Evolutionary conservation across 2,888 invertebrate species (phyloP), one percentile per base, ranked within the genome.

Genomic region (Pyrgus malvae): DNA sequence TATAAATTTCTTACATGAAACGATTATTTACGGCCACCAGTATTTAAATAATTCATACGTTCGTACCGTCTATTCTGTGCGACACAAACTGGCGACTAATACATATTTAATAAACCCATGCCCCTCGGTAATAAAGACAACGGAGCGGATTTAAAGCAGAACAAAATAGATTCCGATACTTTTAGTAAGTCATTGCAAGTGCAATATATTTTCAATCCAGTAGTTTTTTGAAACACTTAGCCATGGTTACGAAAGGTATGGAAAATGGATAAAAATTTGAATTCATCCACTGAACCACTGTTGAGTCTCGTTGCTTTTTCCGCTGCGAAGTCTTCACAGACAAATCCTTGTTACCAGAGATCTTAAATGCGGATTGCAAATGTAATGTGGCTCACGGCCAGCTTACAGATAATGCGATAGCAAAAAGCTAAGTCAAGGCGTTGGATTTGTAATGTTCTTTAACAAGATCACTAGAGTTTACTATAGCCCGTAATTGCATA

Each of bases 91-190:
- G 64, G 66, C 55, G 62, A 62, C 74, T 72, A 68, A 75, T 68
- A 70, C 72, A 80, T 81, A 78, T 81, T 80, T 80, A 73, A 79
- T 73, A 74, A 74, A 68, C 68, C 67, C 67, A 67, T 67, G 64
- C 66, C 63, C 60, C 56, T 62, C 58, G 53, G 61, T 74, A 72
- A 76, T 76, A 74, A 69, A 72, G 68, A 78, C 76, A 78, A 80
- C 78, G 63, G 62, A 35, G 14, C 11, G 64, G 62, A 69, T 67
- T 68, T 61, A 62, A 63, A 64, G 67, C 60, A 67, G 72, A 77
- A 80, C 77, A 73, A 77, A 78, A 74, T 72, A 50, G 21, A 25
- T 31, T 19, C 45, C 7, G 50, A 41, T 25, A 50, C 19, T 50
- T 33, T 50, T 23, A 41, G 31, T 33, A 37, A 50, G 35, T 25